These are phyloP conservation scores for Ondatra zibethicus DNA, from an alignment of 2,113 vertebrate species.

Conservation along the genomic window DNA sequence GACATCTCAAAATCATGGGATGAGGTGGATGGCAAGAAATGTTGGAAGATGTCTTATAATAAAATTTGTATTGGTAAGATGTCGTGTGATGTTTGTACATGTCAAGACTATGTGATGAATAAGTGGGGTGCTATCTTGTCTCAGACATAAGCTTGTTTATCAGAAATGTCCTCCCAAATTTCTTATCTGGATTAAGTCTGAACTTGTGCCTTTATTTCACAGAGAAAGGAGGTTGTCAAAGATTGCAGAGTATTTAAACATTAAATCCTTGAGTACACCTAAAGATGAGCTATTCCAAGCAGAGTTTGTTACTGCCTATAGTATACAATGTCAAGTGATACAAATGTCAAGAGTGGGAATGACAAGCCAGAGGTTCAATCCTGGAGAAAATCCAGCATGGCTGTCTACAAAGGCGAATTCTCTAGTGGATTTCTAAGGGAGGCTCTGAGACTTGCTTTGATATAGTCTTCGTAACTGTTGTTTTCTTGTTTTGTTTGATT, in stretches of 20 bases:
- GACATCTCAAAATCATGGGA: background rate
- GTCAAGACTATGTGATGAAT: background rate
- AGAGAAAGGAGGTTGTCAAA: background rate
- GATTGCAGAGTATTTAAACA: background rate
- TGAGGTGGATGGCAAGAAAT: background rate
- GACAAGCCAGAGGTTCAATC: background rate
- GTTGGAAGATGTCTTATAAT: background rate
- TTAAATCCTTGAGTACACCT: background rate
- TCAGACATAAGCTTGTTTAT: background rate
- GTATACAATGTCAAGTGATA: background rate
- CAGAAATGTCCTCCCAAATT: background rate
- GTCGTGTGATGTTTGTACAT: background rate
- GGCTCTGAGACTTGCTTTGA: background rate
- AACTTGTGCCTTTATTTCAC: background rate
- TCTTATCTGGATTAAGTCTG: background rate
- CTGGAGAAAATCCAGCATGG: background rate
- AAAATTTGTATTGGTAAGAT: background rate
- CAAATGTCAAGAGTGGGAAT: background rate
- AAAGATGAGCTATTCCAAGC: no score
- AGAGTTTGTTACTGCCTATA: no score
- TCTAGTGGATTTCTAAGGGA: background rate
- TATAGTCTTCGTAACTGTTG: background rate
- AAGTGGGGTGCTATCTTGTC: background rate
- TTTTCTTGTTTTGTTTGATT: background rate
- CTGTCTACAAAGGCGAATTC: background rate